These are phyloP conservation scores for Drosophila punjabiensis DNA, from an alignment of 1,140 invertebrate species.

Conservation along the genomic window DNA sequence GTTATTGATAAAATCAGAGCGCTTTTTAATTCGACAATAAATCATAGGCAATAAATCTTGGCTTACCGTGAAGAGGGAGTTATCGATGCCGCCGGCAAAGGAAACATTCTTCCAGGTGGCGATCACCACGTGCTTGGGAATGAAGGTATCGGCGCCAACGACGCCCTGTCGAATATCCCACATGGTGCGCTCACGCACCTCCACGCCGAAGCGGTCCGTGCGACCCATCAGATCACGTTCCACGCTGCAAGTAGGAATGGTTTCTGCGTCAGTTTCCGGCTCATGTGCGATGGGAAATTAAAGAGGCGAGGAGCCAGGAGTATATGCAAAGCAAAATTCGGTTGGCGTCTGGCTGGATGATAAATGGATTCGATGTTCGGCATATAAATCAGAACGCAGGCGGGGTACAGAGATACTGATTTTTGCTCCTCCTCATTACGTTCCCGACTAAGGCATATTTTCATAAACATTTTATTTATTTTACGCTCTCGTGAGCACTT, in stretches of 20 bases:
- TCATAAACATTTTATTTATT: constrained; percentile 71
- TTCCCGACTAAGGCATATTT: constrained; percentile 52
- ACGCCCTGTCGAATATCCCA: constrained; percentile 96
- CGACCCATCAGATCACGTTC: constrained; percentile 90
- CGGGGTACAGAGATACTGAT: constrained; percentile 43
- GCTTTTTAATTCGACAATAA: not conserved
- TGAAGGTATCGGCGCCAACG: constrained; percentile 95
- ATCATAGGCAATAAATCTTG: not conserved
- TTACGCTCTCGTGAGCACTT: constrained; percentile 68
- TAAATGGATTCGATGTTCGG: constrained; percentile 80
- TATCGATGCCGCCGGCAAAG: constrained; percentile 94
- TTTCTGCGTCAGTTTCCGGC: constrained; percentile 27
- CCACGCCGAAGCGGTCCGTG: constrained; percentile 93
- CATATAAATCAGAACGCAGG: constrained; percentile 72
- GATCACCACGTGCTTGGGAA: constrained; percentile 95
- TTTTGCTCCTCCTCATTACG: constrained; percentile 56
- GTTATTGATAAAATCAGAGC: not conserved
- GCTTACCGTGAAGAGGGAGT: constrained; percentile 91
- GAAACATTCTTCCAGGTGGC: constrained; percentile 99
- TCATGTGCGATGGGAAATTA: constrained; percentile 44
- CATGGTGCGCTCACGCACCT: constrained; percentile 93
- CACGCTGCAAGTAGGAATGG: constrained; percentile 85
- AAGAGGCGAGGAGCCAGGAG: constrained; percentile 29
- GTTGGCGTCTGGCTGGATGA: constrained; percentile 59
- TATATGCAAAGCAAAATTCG: constrained; percentile 49